Evolutionary conservation across 35 echinoderm and acorn worm species (phyloP).

Genomic region (Eucidaris tribuloides): DNA sequence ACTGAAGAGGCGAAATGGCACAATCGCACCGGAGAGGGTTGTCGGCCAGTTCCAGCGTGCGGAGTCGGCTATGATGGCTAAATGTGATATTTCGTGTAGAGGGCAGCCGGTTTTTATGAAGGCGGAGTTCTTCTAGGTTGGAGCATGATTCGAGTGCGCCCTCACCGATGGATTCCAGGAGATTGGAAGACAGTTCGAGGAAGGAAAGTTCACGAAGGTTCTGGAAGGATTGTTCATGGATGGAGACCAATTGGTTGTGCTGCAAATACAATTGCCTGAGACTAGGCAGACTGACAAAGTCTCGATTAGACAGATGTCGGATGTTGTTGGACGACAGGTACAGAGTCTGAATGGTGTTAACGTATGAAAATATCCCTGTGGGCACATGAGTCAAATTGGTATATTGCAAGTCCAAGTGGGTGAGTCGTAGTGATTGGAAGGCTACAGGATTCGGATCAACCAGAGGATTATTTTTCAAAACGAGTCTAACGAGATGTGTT

Average conservation of each 20-base stretch:
- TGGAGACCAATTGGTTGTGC: neutral
- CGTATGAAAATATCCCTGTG: conserved; percentile 11
- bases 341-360: neutral
- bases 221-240: neutral
- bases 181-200: neutral
- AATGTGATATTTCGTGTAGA: conserved; percentile 1
- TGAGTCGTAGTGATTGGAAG: neutral
- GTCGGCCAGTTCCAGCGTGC: neutral
- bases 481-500: neutral
- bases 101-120: neutral
- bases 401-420: neutral
- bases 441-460: neutral
- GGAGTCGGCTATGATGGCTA: neutral
- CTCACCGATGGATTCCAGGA: neutral
- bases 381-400: conserved; percentile 5
- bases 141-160: neutral
- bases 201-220: neutral
- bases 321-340: conserved; percentile 27
- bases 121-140: neutral
- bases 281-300: conserved; percentile 5
- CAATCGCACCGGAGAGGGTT: conserved; percentile 1
- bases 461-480: conserved; percentile 2
- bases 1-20: neutral
- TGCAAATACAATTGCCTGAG: conserved; percentile 2
- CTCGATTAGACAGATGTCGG: neutral